Evolutionary conservation across 2,888 invertebrate species (phyloP), one percentile per base, ranked within the genome.

Genomic region (Agrochola litura): DNA sequence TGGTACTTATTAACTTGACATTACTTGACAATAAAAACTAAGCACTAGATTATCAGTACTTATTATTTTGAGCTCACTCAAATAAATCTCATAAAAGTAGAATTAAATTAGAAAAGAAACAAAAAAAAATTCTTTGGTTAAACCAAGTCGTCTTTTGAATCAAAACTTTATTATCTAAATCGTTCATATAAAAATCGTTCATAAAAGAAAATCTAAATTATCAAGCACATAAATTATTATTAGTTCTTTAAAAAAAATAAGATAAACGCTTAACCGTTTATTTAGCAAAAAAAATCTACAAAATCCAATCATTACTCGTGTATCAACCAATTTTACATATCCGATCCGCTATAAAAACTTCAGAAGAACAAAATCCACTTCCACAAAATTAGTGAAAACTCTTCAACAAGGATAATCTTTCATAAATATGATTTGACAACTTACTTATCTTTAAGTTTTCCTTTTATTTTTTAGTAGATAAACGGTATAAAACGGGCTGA

Each of bases 391-490:
- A 12, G 56, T 56, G 43, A n/a, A 73, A 76, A 72, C 70, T 73
- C 65, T 77, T 77, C 65, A 80, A 80, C n/a, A 46, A 56, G 67
- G 75, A 80, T 80, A 65, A 83, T 80, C 70, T 83, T 54, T 12
- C 12, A 70, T 75, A 85, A 80, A 85, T 74, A 74, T 79, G 30
- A 68, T 73, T 79, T 82, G 67, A 75, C 30, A 70, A 73, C 43
- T 78, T 73, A 56, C 58, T 60, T 64, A 30, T 46, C 52, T 52
- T 63, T 8, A 74, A 77, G 49, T 73, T 80, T 52, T 9, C 8
- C 2, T 58, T 60, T 61, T 65, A 52, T 64, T 30, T 69, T 74
- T 64, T 16, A 46, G 19, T 54, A 63, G n/a, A 56, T 43, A 81
- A 63, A 76, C n/a, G 5, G 30, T 41, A 37, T 56, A 52, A 49